A percentile compares a stretch with the other conserved stretches of the same genome.
Conservation (phyloP, 2,888 invertebrate species). For the Hemicrepidius hirtus region DNA sequence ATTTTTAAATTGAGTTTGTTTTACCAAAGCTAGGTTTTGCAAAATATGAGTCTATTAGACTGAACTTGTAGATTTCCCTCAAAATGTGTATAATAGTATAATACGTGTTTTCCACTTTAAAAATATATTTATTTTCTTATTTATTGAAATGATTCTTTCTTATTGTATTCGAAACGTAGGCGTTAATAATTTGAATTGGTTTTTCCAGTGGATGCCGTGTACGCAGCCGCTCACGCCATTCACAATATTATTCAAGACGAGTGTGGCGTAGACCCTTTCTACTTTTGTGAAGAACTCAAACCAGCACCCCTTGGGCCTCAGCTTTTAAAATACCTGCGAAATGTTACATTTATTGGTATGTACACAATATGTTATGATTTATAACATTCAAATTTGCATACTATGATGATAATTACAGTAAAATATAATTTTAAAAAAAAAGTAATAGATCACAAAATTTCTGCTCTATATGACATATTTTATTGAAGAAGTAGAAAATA, state of each 20-base stretch:
- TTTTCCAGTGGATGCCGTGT: slow-evolving; percentile 82
- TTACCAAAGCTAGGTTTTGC: no score
- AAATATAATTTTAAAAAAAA: not conserved
- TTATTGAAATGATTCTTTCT: no score
- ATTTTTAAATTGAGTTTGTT: no score
- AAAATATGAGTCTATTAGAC: no score
- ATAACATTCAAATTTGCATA: not conserved
- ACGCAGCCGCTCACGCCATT: slow-evolving; percentile 83
- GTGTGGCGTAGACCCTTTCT: slow-evolving; percentile 71
- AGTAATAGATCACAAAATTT: not conserved
- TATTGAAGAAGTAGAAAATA: not conserved
- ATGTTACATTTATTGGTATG: slow-evolving; percentile 76
- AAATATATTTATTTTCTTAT: no score
- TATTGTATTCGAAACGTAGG: not conserved
- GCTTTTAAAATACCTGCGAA: slow-evolving; percentile 78
- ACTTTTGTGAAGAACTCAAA: slow-evolving; percentile 71
- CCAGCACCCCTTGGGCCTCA: slow-evolving; percentile 75
- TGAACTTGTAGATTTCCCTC: no score
- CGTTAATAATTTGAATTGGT: not conserved
- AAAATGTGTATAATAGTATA: no score
- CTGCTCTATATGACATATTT: not conserved
- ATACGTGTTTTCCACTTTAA: no score
- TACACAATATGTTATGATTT: slow-evolving; percentile 26
- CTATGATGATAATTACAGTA: not conserved
- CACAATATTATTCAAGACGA: slow-evolving; percentile 78